A percentile compares a stretch with the other conserved stretches of the same genome.
Conservation (phyloP, 2,888 invertebrate genomes). For the Drosophila anomalata region DNA sequence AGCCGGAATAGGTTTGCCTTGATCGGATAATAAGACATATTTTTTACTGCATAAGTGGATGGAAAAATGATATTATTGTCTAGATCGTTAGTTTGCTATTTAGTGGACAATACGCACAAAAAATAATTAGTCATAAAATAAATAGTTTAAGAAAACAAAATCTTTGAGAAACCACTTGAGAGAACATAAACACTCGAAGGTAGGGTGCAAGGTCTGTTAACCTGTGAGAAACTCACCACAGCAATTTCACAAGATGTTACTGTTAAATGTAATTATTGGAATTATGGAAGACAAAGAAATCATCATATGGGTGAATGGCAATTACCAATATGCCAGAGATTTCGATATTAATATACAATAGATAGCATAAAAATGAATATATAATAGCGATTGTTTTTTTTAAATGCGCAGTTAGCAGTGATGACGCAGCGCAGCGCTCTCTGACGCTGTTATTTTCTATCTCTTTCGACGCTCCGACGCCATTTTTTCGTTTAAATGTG, state of each 20-base stretch:
- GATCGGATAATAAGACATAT: neutral
- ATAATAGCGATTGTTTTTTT: constrained; percentile 28
- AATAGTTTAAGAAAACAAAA: neutral
- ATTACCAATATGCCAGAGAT: neutral
- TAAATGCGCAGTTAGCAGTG: constrained; percentile 77
- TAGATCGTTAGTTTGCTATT: too few relatives aligned
- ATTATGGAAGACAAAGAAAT: constrained; percentile 33
- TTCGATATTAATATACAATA: constrained; percentile 1
- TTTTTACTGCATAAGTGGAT: neutral
- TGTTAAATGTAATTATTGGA: constrained; percentile 18
- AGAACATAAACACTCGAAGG: constrained; percentile 6
- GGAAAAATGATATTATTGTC: too few relatives aligned
- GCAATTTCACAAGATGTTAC: constrained; percentile 45
- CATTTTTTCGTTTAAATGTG: constrained; percentile 61
- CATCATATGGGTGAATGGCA: constrained; percentile 12
- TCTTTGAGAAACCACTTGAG: neutral
- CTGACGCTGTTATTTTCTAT: constrained; percentile 38
- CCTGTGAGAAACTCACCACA: constrained; percentile 58
- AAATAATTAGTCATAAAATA: neutral
- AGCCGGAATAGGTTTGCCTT: constrained; percentile 24
- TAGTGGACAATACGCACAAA: too few relatives aligned
- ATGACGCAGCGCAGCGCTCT: constrained; percentile 65
- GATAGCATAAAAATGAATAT: constrained; percentile 44
- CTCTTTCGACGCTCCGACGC: constrained; percentile 6
- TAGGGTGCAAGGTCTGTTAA: constrained; percentile 60